Base-by-base conservation (phyloP, 2,113 vertebrate species). In the Zapus hudsonius region DNA sequence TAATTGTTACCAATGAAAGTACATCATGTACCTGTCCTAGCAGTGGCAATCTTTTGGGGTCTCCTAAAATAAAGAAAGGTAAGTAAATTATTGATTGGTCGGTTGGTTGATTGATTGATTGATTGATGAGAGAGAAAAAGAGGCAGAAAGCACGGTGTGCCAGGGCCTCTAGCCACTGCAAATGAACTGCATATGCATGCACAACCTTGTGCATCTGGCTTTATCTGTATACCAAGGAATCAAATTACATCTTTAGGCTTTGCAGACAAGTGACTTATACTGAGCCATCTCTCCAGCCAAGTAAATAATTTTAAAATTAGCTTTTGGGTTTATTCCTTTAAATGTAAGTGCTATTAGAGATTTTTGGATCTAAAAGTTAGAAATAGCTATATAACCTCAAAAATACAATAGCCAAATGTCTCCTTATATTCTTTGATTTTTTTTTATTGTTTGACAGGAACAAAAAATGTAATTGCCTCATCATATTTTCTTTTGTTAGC, bases 1-100 rank as follows among this genome's bases (percentile, higher is more conserved):
- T 98, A 67, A 98, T 98, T 27, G 98, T 98, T 64, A 97, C 98
- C 94, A 98, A 97, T n/a, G 98, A 98, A 94, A 98, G 91, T 94
- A 98, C 98, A 64, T 98, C 99, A 25, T 99, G 99, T 96, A 99
- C 97, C 93, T 99, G 99, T 97, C 98, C 98, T 70, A 97, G 98
- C 69, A 96, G 98, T 87, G 97, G 98, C 95, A 98, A 97, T 95
- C 95, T 99, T 79, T 98, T 99, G 97, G 98, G 97, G 75, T 99
- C 99, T n/a, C 98, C 98, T 85, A 99, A 98, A 98, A 98, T 98
- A 89, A 99, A 99, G 97, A 99, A 98, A 98, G 99, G 99, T 99
- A 97, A 2, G 96, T 96, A 44, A 4, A 63, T 72, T 36, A 13
- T 84, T 81, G n/a, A n/a, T n/a, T n/a, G n/a, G n/a, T n/a, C n/a